phyloP scores from a whole-genome alignment of 2,797 vertebrate species.

The Crocidura indochinensis region DNA sequence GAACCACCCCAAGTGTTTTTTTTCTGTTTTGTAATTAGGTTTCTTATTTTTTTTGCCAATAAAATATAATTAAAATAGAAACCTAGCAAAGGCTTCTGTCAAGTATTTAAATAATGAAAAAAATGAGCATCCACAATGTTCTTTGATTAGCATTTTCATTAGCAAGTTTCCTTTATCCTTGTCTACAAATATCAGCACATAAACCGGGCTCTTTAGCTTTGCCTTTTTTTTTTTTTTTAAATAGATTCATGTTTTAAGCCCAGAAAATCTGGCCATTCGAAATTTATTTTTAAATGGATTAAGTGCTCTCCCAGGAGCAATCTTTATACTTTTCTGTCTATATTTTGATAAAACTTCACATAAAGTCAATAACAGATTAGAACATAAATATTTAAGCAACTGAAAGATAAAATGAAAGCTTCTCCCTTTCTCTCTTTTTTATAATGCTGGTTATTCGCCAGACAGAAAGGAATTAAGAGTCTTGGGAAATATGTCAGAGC shows the following conservation, averaged over 20 bases:
- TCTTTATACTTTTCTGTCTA: conserved; percentile 88
- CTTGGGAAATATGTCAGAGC: conserved; percentile 72
- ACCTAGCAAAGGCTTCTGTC: conserved; percentile 69
- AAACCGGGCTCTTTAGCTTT: conserved; percentile 70
- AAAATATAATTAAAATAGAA: conserved; percentile 81
- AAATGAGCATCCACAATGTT: conserved; percentile 66
- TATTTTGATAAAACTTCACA: conserved; percentile 91
- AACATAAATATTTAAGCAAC: conserved; percentile 90
- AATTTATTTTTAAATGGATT: conserved; percentile 88
- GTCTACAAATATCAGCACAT: conserved; percentile 79
- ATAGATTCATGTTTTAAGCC: conserved; percentile 81
- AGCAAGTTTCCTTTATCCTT: conserved; percentile 77
- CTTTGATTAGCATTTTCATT: conserved; percentile 84
- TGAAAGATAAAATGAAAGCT: conserved; percentile 84
- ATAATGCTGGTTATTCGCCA: conserved; percentile 68
- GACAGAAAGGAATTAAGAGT: conserved; percentile 66
- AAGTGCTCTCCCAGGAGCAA: conserved; percentile 88
- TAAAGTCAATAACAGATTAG: conserved; percentile 91
- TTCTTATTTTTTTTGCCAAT: conserved; percentile 71
- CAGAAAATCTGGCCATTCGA: conserved; percentile 85
- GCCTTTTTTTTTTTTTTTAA: conserved; percentile 59
- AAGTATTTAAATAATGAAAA: conserved; percentile 72
- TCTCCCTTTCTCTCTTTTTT: conserved; percentile 78
- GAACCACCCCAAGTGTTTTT: conserved; percentile 50
- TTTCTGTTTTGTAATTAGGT: conserved; percentile 68